These are phyloP conservation scores for Pocillopora damicornis DNA, from an alignment of 64 coral and sea anemone species.

Conservation along the genomic window DNA sequence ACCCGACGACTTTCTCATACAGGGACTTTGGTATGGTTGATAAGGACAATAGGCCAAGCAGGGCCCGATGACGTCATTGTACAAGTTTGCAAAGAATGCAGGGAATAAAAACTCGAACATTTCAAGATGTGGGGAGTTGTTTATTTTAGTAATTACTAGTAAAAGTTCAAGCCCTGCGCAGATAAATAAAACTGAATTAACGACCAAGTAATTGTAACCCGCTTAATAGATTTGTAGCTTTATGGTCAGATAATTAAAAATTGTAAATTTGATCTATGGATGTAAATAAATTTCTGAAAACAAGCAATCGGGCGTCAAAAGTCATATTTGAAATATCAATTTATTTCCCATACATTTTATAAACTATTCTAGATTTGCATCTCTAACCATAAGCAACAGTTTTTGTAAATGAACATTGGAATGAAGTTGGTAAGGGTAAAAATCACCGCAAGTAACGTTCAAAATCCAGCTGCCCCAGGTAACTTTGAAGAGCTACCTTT, in stretches of 20 bases:
- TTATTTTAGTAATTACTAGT: background rate
- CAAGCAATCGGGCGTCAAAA: background rate
- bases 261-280: slow-evolving; percentile 42
- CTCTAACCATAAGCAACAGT: too few species aligned
- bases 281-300: slow-evolving; percentile 56
- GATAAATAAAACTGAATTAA: background rate
- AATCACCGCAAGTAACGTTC: too few species aligned
- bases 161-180: background rate
- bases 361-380: too few species aligned
- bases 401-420: too few species aligned
- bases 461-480: too few species aligned
- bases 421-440: too few species aligned
- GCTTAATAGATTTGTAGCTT: background rate
- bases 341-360: background rate
- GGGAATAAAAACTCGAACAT: background rate
- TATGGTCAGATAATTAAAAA: background rate
- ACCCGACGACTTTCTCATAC: background rate
- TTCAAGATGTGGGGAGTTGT: background rate
- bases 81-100: background rate
- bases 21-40: slow-evolving; percentile 20
- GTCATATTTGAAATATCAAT: background rate
- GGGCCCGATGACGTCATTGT: slow-evolving; percentile 34
- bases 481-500: too few species aligned
- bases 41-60: slow-evolving; percentile 17
- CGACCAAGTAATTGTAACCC: background rate